A percentile compares a stretch with the other conserved stretches of the same genome.
Conservation (phyloP, 2,888 invertebrate genomes). For the Agonopterix heracliana region DNA sequence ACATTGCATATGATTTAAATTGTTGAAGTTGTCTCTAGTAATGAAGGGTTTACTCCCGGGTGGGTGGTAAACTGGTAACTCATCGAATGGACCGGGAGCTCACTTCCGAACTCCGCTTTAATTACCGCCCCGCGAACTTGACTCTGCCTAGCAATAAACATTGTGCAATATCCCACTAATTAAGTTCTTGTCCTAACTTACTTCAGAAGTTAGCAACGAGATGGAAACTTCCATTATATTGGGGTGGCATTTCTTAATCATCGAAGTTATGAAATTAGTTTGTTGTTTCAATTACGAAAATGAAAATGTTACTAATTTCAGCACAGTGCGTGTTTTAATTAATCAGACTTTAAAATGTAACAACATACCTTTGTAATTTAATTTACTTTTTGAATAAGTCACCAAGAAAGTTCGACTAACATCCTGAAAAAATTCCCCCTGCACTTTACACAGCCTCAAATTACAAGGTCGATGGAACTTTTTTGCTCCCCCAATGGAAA, state of each 20-base stretch:
- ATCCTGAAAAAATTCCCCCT: too few species aligned
- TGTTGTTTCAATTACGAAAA: too few species aligned
- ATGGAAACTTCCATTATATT: constrained; percentile 8
- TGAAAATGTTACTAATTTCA: too few species aligned
- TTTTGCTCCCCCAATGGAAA: constrained; percentile 33
- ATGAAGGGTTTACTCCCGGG: constrained; percentile 17
- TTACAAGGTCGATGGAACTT: constrained; percentile 33
- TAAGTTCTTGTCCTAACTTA: constrained; percentile 27
- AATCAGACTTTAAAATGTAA: too few species aligned
- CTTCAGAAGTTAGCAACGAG: constrained; percentile 10
- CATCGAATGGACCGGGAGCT: constrained; percentile 17
- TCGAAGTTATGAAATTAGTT: constrained; percentile 1
- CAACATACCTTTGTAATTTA: too few species aligned
- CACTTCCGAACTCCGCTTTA: constrained; percentile 34
- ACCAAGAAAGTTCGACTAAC: too few species aligned
- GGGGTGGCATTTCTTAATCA: constrained; percentile 3
- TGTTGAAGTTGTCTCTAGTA: constrained; percentile 7
- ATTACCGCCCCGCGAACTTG: constrained; percentile 31
- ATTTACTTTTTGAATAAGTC: neutral
- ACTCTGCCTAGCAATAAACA: constrained; percentile 41
- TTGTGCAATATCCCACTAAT: constrained; percentile 48
- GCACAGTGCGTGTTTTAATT: too few species aligned
- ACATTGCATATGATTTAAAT: neutral
- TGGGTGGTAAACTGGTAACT: constrained; percentile 32
- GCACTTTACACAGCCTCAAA: constrained; percentile 27